These are phyloP conservation scores for Tenthredo distinguenda DNA, from an alignment of 2,888 invertebrate species.

Conservation along the genomic window DNA sequence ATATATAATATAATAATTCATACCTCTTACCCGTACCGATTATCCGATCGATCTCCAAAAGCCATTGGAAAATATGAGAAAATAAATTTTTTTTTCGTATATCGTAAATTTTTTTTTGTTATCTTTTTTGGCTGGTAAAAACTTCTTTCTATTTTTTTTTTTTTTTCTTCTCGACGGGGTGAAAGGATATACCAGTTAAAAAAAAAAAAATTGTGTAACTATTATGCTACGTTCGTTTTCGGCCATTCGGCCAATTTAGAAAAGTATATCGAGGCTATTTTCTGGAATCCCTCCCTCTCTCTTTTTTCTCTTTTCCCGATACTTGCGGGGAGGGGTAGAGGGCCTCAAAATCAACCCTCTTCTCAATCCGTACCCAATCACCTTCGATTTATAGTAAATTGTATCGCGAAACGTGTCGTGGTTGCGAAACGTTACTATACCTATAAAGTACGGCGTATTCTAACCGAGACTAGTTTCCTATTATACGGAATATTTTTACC, in stretches of 20 bases:
- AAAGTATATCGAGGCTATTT: background rate
- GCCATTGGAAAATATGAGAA: too few relatives aligned
- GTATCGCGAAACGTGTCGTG: slow-evolving; percentile 39
- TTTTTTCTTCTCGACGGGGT: background rate
- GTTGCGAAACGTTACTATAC: slow-evolving; percentile 16
- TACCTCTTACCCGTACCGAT: too few relatives aligned
- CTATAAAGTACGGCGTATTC: background rate
- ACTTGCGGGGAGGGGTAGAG: background rate
- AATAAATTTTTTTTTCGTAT: too few relatives aligned
- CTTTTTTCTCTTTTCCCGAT: background rate
- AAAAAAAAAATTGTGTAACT: background rate
- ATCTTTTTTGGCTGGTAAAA: background rate
- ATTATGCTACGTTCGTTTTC: background rate
- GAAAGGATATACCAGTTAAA: background rate
- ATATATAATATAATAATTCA: too few relatives aligned
- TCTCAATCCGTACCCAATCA: slow-evolving; percentile 14
- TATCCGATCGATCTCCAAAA: too few relatives aligned
- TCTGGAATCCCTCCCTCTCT: background rate
- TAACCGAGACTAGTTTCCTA: background rate
- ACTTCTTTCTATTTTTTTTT: background rate
- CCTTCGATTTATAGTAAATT: slow-evolving; percentile 41
- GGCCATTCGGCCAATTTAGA: background rate
- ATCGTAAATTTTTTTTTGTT: too few relatives aligned
- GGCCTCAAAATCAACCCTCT: slow-evolving; percentile 6
- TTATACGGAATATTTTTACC: background rate